Base-by-base conservation (phyloP, 2,888 invertebrate species). In the Pogonocherus hispidulus region DNA sequence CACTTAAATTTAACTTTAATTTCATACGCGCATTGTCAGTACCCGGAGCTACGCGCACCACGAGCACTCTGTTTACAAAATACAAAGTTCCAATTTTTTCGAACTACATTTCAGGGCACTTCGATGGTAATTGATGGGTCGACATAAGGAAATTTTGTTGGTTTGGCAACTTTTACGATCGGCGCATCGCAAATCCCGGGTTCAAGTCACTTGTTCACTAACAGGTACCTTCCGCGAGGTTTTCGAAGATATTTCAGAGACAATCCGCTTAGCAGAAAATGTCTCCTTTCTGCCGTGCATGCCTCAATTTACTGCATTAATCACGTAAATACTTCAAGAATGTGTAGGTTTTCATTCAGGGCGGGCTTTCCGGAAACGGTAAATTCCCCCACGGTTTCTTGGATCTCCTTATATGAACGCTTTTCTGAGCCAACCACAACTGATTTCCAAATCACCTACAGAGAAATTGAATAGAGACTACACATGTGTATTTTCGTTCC, bases 321-420 rank as follows among this genome's bases (percentile, higher is more conserved):
- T 86, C 85, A 85, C 83, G 84, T 84, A 84, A 84, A 86, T 85
- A 84, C 84, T 82, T 82, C 78, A 82, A 83, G 83, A 84, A 83
- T 83, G 86, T 84, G 86, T 86, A 84, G 86, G 86, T 83, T 85
- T 85, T 85, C 85, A 85, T 86, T 85, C 84, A 85, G 85, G 85
- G 84, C 85, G 85, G 84, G 81, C 81, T 76, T 63, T 69, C 59
- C 67, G 78, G 77, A 69, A 64, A 69, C 63, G 63, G 66, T 51
- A 57, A 76, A 74, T 71, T 76, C 67, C 65, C 18, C 75, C 23
- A 5, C 52, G 41, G 16, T 27, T 44, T 52, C 47, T 23, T n/a
- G 54, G 44, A 19, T 67, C 60, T 62, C 66, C 64, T 62, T 56
- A 70, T 70, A 65, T 60, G 56, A 55, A 66, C 52, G 44, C 4